Evolutionary conservation across 2,888 invertebrate species (phyloP).

Genomic region (Hemistola chrysoprasaria): DNA sequence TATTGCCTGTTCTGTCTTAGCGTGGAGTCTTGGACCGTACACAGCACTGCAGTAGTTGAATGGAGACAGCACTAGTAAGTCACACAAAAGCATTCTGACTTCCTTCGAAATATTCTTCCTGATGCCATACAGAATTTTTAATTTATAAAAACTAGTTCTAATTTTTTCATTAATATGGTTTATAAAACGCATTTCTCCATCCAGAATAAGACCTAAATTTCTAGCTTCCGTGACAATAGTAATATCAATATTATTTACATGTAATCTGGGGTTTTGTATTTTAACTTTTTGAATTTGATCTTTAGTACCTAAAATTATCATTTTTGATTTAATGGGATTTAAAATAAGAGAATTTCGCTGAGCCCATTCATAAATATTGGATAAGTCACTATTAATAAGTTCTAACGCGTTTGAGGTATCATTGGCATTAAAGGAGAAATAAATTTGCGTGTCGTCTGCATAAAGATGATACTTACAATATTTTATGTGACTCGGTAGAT

Average conservation of each 20-base stretch:
- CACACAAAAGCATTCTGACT: neutral
- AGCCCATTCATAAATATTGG: no score
- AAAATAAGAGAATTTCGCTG: no score
- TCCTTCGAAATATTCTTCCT: no score
- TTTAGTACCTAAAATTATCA: no score
- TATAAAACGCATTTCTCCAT: slow-evolving; percentile 10
- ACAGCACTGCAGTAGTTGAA: slow-evolving; percentile 19
- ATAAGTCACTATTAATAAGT: no score
- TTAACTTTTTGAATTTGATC: no score
- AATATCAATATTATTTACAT: neutral
- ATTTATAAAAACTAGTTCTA: slow-evolving; percentile 1
- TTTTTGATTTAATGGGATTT: no score
- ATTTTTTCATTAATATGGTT: slow-evolving; percentile 9
- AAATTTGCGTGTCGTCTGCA: no score
- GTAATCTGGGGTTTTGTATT: no score
- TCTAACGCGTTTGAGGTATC: no score
- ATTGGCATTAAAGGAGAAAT: no score
- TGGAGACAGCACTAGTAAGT: neutral
- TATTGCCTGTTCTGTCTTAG: slow-evolving; percentile 12
- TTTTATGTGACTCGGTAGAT: neutral
- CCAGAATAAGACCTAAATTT: neutral
- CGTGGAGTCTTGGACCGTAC: slow-evolving; percentile 16
- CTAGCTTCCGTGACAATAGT: neutral
- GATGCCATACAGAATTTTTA: neutral
- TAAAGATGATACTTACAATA: no score